Evolutionary conservation across 2,797 vertebrate species (phyloP).

Genomic region (Amniataba percoides): DNA sequence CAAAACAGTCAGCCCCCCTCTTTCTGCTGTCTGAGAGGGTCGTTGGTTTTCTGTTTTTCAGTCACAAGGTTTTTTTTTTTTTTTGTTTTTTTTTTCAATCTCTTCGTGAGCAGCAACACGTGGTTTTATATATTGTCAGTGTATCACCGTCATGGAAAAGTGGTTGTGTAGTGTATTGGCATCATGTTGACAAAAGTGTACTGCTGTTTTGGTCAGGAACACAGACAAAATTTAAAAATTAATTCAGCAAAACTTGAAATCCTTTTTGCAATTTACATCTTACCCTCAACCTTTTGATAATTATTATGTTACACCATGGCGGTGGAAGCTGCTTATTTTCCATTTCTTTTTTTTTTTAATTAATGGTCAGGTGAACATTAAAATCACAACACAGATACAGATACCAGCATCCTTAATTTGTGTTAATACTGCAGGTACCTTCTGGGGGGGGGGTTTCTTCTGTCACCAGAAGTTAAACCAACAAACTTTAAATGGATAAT

Average conservation of each 20-base stretch:
- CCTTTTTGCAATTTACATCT: not conserved
- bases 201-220: not conserved
- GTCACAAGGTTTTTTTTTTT: conserved; percentile 24
- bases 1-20: conserved; percentile 1
- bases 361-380: not conserved
- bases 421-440: not conserved
- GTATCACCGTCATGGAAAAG: not conserved
- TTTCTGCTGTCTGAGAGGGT: conserved; percentile 29
- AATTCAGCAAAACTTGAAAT: conserved; percentile 2
- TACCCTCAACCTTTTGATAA: not conserved
- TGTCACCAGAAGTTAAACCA: not conserved
- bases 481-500: not conserved
- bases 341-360: not conserved
- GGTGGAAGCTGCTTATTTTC: not conserved
- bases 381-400: not conserved
- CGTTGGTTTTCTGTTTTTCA: conserved; percentile 34
- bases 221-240: not conserved
- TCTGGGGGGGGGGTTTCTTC: no score
- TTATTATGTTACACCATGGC: not conserved
- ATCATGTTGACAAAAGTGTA: not conserved
- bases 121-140: conserved; percentile 21
- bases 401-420: not conserved
- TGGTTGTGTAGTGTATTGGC: not conserved
- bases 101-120: conserved; percentile 19
- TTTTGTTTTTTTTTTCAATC: no score